A percentile compares a stretch with the other conserved stretches of the same genome.
These are phyloP conservation scores for Lacanobia wlatinum DNA, from an alignment of 2,888 invertebrate species.

Conservation along the genomic window DNA sequence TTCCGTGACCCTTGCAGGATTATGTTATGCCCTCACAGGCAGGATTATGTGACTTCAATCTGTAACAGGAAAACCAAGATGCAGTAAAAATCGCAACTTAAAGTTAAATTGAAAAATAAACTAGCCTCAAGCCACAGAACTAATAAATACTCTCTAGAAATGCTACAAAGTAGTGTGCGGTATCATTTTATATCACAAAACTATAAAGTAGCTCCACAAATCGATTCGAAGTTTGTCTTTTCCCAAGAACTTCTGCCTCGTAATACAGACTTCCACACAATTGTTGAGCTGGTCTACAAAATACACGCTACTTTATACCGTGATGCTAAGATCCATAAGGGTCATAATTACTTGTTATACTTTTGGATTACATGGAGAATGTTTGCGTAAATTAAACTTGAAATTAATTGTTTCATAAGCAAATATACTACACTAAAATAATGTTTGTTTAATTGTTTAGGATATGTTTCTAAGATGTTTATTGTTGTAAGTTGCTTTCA, in stretches of 20 bases:
- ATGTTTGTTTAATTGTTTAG: conserved; percentile 49
- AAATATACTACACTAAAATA: conserved; percentile 32
- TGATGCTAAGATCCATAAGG: neutral
- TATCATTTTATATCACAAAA: conserved; percentile 50
- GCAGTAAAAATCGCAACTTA: neutral
- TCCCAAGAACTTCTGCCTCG: conserved; percentile 36
- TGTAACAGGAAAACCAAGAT: neutral
- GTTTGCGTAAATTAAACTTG: conserved; percentile 42
- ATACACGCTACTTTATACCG: conserved; percentile 25
- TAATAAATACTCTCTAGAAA: conserved; percentile 29
- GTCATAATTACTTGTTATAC: conserved; percentile 2
- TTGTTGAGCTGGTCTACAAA: conserved; percentile 1
- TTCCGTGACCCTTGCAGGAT: too few species aligned
- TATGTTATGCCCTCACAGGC: neutral
- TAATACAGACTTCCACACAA: neutral
- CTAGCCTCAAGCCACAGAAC: neutral
- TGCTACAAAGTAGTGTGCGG: conserved; percentile 10
- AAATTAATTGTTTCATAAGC: conserved; percentile 33
- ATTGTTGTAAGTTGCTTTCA: conserved; percentile 10
- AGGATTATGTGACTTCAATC: neutral
- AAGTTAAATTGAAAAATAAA: conserved; percentile 17
- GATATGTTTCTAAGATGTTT: conserved; percentile 36
- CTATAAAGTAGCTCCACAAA: conserved; percentile 51
- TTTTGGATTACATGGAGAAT: conserved; percentile 3
- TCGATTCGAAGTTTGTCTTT: conserved; percentile 59